Base-by-base conservation (phyloP, 2,113 vertebrate species). In the Otis tarda region DNA sequence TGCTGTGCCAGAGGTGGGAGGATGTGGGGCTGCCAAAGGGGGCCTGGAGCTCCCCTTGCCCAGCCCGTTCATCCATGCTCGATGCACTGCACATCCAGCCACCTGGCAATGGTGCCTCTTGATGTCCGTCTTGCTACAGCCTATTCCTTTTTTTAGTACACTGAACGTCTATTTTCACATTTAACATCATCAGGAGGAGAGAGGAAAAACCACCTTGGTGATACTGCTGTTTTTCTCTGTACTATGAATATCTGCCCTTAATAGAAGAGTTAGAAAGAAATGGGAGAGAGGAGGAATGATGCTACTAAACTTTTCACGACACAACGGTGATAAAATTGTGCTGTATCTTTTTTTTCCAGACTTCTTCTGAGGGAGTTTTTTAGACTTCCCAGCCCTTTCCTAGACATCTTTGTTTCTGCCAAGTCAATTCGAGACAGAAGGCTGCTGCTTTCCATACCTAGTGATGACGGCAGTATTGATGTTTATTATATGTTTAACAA, bases 191-290 rank as follows among this genome's bases (percentile, higher is more conserved):
- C 47, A 47, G 41, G 59, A 83, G 5, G 25, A 77, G 3, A 1
- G 3, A 49, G 20, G 23, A 12, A 74, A 88, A 86, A 41, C 3
- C 35, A 23, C 2, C 2, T 0, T 19, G 43, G 4, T 1, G 6
- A 31, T 55, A 76, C 35, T 17, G 9, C 17, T 60, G 41, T 56
- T 67, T 88, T 13, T 64, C 45, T 64, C 59, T 73, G 15, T 22
- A 11, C 11, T 4, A 19, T 30, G 55, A 81, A 20, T 33, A 57
- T 45, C 8, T 41, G 47, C 25, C 23, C 17, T 37, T 67, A 50
- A 30, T 1, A 89, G 31, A 69, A 80, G 8, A 37, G n/a, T 57
- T 53, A 77, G 31, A 52, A 78, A 77, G n/a, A 91, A 90, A 80
- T 3, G 16, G 57, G 57, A 80, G 16, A 49, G 27, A 70, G n/a